These are phyloP conservation scores for Isotomurus palustris DNA, from an alignment of 2,888 invertebrate species.

Conservation along the genomic window DNA sequence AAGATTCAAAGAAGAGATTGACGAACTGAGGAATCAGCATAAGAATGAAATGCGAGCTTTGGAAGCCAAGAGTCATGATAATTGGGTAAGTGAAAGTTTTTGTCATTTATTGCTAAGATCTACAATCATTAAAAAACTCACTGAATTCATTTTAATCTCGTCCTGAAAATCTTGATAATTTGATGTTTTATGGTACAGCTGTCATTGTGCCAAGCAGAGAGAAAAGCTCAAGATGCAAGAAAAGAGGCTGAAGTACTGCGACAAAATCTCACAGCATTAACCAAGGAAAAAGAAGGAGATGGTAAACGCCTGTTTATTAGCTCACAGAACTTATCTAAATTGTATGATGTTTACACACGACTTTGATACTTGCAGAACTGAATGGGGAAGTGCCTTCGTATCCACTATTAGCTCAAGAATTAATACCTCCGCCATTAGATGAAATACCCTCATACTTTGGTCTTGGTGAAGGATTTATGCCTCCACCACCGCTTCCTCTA, in stretches of 20 bases:
- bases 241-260: slow-evolving; percentile 42
- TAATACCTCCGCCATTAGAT: slow-evolving; percentile 39
- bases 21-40: slow-evolving; percentile 41
- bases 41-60: slow-evolving; percentile 40
- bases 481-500: slow-evolving; percentile 39
- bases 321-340: not conserved
- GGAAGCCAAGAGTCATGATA: slow-evolving; percentile 43
- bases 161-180: no score
- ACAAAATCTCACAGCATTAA: slow-evolving; percentile 37
- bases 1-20: slow-evolving; percentile 40
- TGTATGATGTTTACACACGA: not conserved
- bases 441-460: slow-evolving; percentile 41
- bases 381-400: slow-evolving; percentile 38
- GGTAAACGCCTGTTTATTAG: slow-evolving; percentile 19
- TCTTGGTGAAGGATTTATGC: slow-evolving; percentile 34
- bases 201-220: slow-evolving; percentile 44
- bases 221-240: slow-evolving; percentile 40
- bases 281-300: slow-evolving; percentile 39
- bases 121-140: no score
- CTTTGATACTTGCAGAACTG: slow-evolving; percentile 17
- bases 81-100: slow-evolving; percentile 38
- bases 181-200: no score
- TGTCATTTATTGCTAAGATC: no score
- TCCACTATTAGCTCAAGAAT: slow-evolving; percentile 34
- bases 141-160: no score